Base-by-base conservation (phyloP, 2,888 invertebrate genomes). In the Lobophora halterata region DNA sequence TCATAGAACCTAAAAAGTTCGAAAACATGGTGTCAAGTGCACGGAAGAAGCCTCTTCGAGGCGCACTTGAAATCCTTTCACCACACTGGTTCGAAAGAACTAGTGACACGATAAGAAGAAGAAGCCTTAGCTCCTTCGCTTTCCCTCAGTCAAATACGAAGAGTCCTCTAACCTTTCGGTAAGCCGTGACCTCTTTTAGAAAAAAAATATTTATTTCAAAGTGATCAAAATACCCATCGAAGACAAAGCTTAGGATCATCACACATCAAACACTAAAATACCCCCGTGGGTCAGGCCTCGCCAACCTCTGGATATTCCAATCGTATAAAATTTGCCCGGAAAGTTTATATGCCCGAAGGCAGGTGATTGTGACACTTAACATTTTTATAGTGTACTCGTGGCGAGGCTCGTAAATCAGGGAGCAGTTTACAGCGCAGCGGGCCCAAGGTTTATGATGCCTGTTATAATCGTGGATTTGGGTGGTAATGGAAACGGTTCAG, bases 301-400 rank as follows among this genome's bases (percentile, higher is more conserved):
- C 33, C n/a, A 43, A 33, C 43, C 43, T 37, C 33, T 17, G 14
- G 19, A 13, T 49, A 51, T 51, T 49, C 43, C 52, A 37, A 49
- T 47, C 49, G 43, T 32, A 52, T 51, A 49, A 51, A 55, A 49
- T 46, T 40, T 9, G 27, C 43, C 13, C 30, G 34, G 45, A 20
- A 39, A 45, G 48, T 45, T 55, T 44, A 48, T 60, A 55, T 47
- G 33, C 35, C 45, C 44, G 48, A 48, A 52, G 49, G 40, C 65
- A 66, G 60, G 61, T 65, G 65, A 66, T 66, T 58, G 60, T 64
- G 61, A 67, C 63, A 62, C 65, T 67, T 68, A 76, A 75, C 66
- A 69, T 66, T 76, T 73, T 75, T 69, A 71, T 66, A 67, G 65
- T 61, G 55, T 52, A 52, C 57, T 63, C 61, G 54, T 46, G 53